Evolutionary conservation across 2,888 invertebrate genomes (phyloP).

Genomic region (Onchidella celtica): DNA sequence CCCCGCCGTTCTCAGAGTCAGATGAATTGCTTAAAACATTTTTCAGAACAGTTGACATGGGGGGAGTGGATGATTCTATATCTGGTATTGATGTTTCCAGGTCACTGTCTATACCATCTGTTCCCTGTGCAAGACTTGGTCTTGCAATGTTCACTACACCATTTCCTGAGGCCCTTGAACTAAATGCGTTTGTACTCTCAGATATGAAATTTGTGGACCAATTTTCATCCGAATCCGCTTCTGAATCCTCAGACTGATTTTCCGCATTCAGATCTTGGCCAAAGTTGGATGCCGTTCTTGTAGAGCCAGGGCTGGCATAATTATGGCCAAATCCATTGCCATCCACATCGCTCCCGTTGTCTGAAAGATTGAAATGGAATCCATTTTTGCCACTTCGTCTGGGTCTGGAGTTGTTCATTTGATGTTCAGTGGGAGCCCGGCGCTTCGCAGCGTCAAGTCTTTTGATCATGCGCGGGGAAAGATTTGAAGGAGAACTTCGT

Average conservation of each 20-base stretch:
- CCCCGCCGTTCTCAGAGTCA: background rate
- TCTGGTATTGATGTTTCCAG: background rate
- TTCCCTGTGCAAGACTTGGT: background rate
- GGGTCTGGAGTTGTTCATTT: background rate
- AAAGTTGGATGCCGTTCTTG: background rate
- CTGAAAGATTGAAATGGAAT: background rate
- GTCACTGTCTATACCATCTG: constrained; percentile 13
- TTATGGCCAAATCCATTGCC: background rate
- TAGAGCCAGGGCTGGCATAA: background rate
- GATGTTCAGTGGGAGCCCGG: background rate
- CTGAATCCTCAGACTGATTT: too few relatives aligned
- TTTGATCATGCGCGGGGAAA: constrained; percentile 5
- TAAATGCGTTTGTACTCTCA: too few relatives aligned
- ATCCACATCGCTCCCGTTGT: background rate
- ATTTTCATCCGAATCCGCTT: too few relatives aligned
- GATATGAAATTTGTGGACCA: too few relatives aligned
- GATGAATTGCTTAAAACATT: too few relatives aligned
- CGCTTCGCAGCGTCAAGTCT: background rate
- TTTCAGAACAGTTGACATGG: background rate
- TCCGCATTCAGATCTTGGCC: background rate
- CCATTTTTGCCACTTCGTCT: background rate
- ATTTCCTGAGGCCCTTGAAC: background rate
- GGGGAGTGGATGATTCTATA: background rate
- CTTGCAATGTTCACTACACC: background rate
- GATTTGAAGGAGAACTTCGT: background rate